phyloP scores from a whole-genome alignment of 2,888 invertebrate species.

The Patella pellucida region DNA sequence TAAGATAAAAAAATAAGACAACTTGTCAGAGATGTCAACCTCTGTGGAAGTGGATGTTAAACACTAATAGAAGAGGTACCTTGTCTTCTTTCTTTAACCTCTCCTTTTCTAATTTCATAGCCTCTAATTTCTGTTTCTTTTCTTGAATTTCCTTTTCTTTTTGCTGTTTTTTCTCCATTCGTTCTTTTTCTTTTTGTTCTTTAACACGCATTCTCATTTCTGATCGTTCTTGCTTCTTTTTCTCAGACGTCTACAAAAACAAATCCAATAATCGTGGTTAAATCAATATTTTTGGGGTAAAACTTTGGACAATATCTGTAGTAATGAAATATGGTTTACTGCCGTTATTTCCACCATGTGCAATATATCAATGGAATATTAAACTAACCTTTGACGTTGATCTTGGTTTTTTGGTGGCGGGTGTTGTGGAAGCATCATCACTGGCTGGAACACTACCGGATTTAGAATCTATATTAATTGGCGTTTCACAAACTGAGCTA shows the following conservation, averaged over 20 bases:
- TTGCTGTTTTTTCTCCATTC: slow-evolving; percentile 40
- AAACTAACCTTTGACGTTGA: no score
- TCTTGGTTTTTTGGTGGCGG: no score
- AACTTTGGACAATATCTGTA: no score
- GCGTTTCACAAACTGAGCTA: slow-evolving; percentile 12
- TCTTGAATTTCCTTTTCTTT: slow-evolving; percentile 44
- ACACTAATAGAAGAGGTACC: slow-evolving; percentile 20
- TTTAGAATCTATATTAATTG: neutral
- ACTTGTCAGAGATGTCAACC: no score
- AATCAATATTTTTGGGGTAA: no score
- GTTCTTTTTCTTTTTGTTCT: slow-evolving; percentile 44
- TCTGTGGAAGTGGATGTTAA: no score
- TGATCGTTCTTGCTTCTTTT: slow-evolving; percentile 41
- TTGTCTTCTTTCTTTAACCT: slow-evolving; percentile 37
- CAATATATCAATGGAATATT: no score
- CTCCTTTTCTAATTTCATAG: slow-evolving; percentile 48
- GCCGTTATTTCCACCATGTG: no score
- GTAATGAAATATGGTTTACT: no score
- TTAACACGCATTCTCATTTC: slow-evolving; percentile 41
- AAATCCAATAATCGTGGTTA: no score
- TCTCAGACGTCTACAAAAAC: slow-evolving; percentile 39
- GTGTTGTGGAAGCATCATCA: no score
- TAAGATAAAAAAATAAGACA: no score
- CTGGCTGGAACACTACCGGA: neutral
- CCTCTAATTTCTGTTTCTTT: slow-evolving; percentile 44